phyloP scores from a whole-genome alignment of 2,113 vertebrate genomes.

The Illadopsis cleaveri region DNA sequence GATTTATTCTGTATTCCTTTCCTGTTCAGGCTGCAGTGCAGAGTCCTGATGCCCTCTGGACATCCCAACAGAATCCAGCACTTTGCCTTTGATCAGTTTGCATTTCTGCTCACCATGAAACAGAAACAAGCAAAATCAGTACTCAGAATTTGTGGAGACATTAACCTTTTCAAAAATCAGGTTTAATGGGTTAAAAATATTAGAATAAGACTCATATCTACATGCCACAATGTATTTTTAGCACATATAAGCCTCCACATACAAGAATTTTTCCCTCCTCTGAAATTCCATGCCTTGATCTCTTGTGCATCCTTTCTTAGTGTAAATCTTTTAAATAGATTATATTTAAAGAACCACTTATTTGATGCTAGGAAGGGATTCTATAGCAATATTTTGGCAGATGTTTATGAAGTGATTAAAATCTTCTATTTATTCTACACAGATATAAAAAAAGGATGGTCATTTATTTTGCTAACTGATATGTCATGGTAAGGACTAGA shows the following conservation, averaged over 20 bases:
- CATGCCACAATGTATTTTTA: not conserved
- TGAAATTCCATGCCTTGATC: not conserved
- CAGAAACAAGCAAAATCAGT: not conserved
- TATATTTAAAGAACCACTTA: not conserved
- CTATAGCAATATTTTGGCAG: not conserved
- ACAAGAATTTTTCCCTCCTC: not conserved
- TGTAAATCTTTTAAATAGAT: not conserved
- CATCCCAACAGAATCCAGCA: not conserved
- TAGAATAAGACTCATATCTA: not conserved
- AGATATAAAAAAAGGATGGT: not conserved
- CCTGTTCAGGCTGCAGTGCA: not conserved
- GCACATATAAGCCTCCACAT: not conserved
- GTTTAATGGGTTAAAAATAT: not conserved
- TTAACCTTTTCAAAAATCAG: not conserved
- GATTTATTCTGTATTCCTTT: not conserved
- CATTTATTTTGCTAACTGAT: not conserved
- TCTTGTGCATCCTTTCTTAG: not conserved
- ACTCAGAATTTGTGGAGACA: not conserved
- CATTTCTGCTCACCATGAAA: not conserved
- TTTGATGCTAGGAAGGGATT: not conserved
- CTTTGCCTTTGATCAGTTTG: not conserved
- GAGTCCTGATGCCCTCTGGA: not conserved
- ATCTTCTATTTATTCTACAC: not conserved
- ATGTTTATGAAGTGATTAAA: not conserved
- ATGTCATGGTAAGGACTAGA: not conserved